Base-by-base conservation (phyloP, 2,888 invertebrate species). In the Eumerus sabulonum region DNA sequence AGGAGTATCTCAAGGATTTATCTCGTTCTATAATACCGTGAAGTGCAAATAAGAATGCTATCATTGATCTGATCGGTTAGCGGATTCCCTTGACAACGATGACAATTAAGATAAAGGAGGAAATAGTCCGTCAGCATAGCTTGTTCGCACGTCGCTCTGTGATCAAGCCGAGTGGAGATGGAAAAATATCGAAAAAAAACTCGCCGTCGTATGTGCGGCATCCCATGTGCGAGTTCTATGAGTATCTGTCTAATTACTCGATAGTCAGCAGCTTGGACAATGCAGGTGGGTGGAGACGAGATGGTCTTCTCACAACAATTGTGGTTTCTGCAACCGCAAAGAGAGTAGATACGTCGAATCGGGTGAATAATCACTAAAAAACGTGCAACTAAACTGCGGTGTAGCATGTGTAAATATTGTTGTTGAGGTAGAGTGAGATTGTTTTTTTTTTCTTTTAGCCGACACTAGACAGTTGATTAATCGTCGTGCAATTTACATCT, bases 61-160 rank as follows among this genome's bases (percentile, higher is more conserved):
- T 63, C 74, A 36, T 7, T 47, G 36, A 14, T 64, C 50, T 74
- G 63, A 74, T 53, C 47, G 48, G 53, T 44, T 51, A 27, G n/a
- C 1, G n/a, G 27, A 38, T 38, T 18, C 53, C 71, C 56, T 35
- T 36, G 54, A 59, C 27, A 2, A 27, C 27, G 40, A 79, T 79
- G 79, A 70, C 74, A 53, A 50, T 79, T 38, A 79, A 68, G 45
- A 35, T 79, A 3, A 79, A 70, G 68, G 79, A 74, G 59, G 70
- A 79, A 70, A 48, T 79, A 38, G 50, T 50, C 14, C 74, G 70
- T 5, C 74, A 54, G 64, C 74, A 51, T 54, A 48, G 59, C 38
- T 70, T 64, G 40, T 27, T 68, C 7, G 60, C 51, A 17, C 60
- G 59, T 27, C n/a, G 45, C 16, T 17, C 57, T 16, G 27, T 19